A percentile compares a stretch with the other conserved stretches of the same genome.
Evolutionary conservation across 2,888 invertebrate species (phyloP).

Genomic region (Chesias legatella): DNA sequence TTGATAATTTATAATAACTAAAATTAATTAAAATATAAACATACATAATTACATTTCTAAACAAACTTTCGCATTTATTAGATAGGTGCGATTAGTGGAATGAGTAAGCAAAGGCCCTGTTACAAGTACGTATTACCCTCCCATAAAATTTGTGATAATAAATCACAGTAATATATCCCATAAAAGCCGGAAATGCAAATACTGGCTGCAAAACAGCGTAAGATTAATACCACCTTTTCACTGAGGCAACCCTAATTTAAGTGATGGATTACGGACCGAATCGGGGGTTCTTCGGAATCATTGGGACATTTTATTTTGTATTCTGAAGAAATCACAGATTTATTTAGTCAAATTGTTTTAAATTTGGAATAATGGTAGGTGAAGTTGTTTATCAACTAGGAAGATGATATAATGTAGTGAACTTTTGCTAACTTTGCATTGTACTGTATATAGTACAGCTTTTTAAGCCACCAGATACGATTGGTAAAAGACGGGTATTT

Average conservation of each 20-base stretch:
- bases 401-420: too few species aligned
- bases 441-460: too few species aligned
- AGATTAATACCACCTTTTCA: slow-evolving; percentile 28
- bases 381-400: neutral
- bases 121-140: neutral
- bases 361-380: slow-evolving; percentile 11
- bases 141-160: slow-evolving; percentile 5
- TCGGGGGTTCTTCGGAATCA: slow-evolving; percentile 15
- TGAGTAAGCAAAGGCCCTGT: neutral
- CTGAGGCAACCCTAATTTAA: slow-evolving; percentile 26
- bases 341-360: slow-evolving; percentile 14
- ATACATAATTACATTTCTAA: too few species aligned
- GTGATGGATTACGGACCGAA: slow-evolving; percentile 23
- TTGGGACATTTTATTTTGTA: slow-evolving; percentile 20
- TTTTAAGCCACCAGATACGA: too few species aligned
- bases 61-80: too few species aligned
- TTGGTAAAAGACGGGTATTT: too few species aligned
- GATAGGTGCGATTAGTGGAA: too few species aligned
- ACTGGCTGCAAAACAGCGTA: slow-evolving; percentile 21
- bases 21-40: too few species aligned
- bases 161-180: slow-evolving; percentile 13
- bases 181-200: slow-evolving; percentile 23
- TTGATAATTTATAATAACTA: too few species aligned
- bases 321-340: slow-evolving; percentile 21
- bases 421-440: too few species aligned